Base-by-base conservation (phyloP, 2,113 vertebrate species). In the Grammomys surdaster region DNA sequence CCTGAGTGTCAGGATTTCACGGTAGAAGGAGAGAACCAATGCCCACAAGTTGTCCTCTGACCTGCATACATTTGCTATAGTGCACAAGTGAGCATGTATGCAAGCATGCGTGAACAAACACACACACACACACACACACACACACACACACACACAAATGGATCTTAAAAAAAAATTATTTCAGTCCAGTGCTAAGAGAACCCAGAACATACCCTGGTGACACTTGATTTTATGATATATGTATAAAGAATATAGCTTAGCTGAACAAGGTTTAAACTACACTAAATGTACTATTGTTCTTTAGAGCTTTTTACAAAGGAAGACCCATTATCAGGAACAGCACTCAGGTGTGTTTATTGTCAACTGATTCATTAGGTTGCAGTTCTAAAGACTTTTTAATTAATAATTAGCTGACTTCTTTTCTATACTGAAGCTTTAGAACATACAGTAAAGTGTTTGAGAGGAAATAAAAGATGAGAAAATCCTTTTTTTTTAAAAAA, bases 381-480 rank as follows among this genome's bases (percentile, higher is more conserved):
- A 48, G 40, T 60, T 95, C 54, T 90, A 73, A 90, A 89, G 75
- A 13, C 31, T 69, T 84, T 65, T 7, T 43, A 48, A 10, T 63
- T 65, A 16, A 6, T 84, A 60, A 11, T 82, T 40, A 14, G 26
- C 24, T 85, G 5, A 46, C 56, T 89, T 80, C 43, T 95, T 89
- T 80, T 16, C 3, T 92, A 17, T 72, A 26, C 89, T 77, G 82
- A 80, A n/a, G 43, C 48, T 90, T 88, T 65, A 67, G 76, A 65
- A 56, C 28, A 48, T 65, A 26, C 22, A 56, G 40, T 81, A 84
- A 94, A 81, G 85, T 94, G 40, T 90, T 81, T 88, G 82, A 87
- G 54, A 90, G 73, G 63, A 96, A 93, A 82, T 80, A 22, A 63
- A 24, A 90, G 58, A 58, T 69, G 72, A 93, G 28, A 80, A 95